phyloP scores from a whole-genome alignment of 2,113 vertebrate genomes.

The Phalacrocorax pelagicus region DNA sequence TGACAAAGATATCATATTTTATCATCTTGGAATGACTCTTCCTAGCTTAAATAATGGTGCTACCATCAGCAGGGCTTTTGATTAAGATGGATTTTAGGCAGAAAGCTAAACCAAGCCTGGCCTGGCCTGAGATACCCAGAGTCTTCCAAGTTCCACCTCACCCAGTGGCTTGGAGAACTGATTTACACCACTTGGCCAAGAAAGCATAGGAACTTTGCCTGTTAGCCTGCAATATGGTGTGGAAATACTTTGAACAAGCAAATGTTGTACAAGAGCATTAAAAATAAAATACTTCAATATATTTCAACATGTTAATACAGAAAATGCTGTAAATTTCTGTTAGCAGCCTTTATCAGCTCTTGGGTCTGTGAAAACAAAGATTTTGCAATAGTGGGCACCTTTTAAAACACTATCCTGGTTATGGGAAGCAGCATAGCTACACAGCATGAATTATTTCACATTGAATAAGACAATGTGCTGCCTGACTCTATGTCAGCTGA shows the following conservation, averaged over 20 bases:
- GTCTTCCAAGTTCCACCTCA: background rate
- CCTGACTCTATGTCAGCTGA: background rate
- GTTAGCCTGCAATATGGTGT: background rate
- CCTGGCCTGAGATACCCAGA: background rate
- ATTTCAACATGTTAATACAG: background rate
- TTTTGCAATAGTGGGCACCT: background rate
- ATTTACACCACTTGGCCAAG: background rate
- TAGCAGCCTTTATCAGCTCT: background rate
- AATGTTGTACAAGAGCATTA: background rate
- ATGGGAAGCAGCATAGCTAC: background rate
- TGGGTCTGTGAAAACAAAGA: background rate
- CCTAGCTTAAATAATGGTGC: background rate
- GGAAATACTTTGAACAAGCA: background rate
- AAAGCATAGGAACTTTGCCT: background rate
- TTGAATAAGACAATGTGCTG: background rate
- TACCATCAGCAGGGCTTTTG: background rate
- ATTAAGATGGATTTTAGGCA: constrained; percentile 3
- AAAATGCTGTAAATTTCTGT: background rate
- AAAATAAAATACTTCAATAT: background rate
- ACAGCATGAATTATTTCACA: background rate
- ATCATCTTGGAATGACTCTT: background rate
- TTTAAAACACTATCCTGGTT: background rate
- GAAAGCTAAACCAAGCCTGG: background rate
- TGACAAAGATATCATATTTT: constrained; percentile 28
- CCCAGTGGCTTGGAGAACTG: background rate